Conservation (phyloP, 92 coral and sea anemone genomes). For the Bergia sp. region DNA sequence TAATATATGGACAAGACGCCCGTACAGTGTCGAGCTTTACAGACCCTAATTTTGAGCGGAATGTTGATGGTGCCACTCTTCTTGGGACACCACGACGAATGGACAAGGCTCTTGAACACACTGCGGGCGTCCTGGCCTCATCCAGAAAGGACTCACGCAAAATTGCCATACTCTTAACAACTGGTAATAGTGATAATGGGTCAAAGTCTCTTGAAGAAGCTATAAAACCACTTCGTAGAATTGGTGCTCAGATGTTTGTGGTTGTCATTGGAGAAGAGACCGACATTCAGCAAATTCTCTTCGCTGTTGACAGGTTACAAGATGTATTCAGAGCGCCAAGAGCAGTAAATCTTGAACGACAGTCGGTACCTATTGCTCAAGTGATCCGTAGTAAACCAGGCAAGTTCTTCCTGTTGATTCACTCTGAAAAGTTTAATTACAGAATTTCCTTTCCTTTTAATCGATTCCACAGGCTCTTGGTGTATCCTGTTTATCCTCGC, state of each 20-base stretch:
- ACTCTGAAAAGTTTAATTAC: background rate
- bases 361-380: slow-evolving; percentile 53
- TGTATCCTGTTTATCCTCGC: no score
- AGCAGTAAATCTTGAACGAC: slow-evolving; percentile 53
- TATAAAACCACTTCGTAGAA: slow-evolving; percentile 27
- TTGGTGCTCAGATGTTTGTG: slow-evolving; percentile 30
- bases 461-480: background rate
- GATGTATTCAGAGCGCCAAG: slow-evolving; percentile 35
- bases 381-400: slow-evolving; percentile 66
- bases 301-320: slow-evolving; percentile 24
- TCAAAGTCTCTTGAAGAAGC: slow-evolving; percentile 52
- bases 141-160: slow-evolving; percentile 23
- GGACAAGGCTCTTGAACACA: slow-evolving; percentile 37
- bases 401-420: slow-evolving; percentile 7
- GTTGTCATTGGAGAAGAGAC: slow-evolving; percentile 23
- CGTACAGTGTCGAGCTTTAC: slow-evolving; percentile 28
- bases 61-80: slow-evolving; percentile 19
- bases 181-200: slow-evolving; percentile 38
- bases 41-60: slow-evolving; percentile 26
- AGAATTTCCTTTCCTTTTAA: background rate
- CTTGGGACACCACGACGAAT: slow-evolving; percentile 28
- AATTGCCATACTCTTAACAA: slow-evolving; percentile 52
- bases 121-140: slow-evolving; percentile 29
- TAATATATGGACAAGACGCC: slow-evolving; percentile 36
- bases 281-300: background rate